Evolutionary conservation across 2,113 vertebrate genomes (phyloP).

Genomic region (Eidolon helvum): DNA sequence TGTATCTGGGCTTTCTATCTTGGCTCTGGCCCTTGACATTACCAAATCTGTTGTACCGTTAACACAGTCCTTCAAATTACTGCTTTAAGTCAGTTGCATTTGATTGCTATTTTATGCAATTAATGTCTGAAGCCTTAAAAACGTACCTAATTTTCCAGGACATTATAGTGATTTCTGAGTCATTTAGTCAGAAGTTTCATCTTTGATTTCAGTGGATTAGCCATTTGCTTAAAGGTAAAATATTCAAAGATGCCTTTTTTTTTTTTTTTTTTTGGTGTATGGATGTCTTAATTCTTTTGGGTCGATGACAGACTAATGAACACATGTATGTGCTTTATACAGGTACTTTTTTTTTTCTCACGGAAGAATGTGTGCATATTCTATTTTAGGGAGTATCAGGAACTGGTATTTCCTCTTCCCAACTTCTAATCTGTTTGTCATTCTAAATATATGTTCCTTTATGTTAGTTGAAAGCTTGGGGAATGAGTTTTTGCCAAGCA

Average conservation of each 20-base stretch:
- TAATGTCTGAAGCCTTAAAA: background rate
- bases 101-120: background rate
- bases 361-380: slow-evolving; percentile 35
- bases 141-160: background rate
- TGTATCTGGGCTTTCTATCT: background rate
- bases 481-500: slow-evolving; percentile 45
- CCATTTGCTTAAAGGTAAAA: background rate
- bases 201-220: background rate
- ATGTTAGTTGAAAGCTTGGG: slow-evolving; percentile 56
- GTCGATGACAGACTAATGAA: background rate
- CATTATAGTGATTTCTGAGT: background rate
- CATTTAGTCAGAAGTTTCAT: background rate
- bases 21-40: background rate
- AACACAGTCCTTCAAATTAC: background rate
- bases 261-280: too few species aligned
- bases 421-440: slow-evolving; percentile 51
- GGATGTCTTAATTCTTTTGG: background rate
- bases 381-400: slow-evolving; percentile 65
- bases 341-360: slow-evolving; percentile 47
- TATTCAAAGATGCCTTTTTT: background rate
- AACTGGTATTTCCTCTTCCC: slow-evolving; percentile 71
- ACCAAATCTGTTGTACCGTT: background rate
- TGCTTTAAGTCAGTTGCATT: background rate
- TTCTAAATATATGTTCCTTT: slow-evolving; percentile 71
- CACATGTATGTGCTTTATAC: background rate